Percentiles rank a stretch among this genome's conserved stretches.
These are phyloP conservation scores for Smithornis capensis DNA, from an alignment of 2,113 vertebrate species.

Conservation along the genomic window DNA sequence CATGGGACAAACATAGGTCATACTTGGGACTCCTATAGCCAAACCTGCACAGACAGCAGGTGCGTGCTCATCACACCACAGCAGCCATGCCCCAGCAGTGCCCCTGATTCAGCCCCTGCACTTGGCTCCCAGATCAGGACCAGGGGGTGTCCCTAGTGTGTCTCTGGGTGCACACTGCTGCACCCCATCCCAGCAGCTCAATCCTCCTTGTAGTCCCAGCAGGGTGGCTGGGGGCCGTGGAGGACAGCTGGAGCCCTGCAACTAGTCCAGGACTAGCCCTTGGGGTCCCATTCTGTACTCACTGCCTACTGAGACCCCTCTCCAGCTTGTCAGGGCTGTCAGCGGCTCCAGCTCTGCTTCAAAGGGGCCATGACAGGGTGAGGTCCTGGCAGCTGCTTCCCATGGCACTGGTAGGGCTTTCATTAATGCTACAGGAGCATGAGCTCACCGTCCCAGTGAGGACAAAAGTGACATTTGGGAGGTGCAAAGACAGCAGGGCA, in stretches of 20 bases:
- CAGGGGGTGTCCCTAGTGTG: accelerated
- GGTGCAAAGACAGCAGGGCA: not conserved
- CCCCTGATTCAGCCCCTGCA: not conserved
- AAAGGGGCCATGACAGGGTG: not conserved
- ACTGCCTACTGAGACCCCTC: not conserved
- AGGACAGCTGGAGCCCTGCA: not conserved
- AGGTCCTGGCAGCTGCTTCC: not conserved
- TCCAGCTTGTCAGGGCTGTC: not conserved
- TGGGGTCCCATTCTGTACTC: not conserved
- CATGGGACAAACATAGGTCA: accelerated
- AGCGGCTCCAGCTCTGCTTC: not conserved
- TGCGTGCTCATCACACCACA: accelerated
- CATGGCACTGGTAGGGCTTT: not conserved
- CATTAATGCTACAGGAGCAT: not conserved
- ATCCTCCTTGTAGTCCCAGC: not conserved
- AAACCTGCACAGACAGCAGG: not conserved
- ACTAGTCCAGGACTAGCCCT: accelerated
- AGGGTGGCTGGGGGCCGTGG: accelerated
- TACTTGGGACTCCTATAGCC: accelerated
- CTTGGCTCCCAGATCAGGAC: not conserved
- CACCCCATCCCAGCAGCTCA: not conserved
- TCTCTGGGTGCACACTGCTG: accelerated
- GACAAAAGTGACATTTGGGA: constrained; percentile 54
- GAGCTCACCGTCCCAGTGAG: not conserved
- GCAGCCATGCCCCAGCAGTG: not conserved